Evolutionary conservation across 2,888 invertebrate species (phyloP), one percentile per base, ranked within the genome.

Genomic region (Bursaphelenchus okinawaensis): DNA sequence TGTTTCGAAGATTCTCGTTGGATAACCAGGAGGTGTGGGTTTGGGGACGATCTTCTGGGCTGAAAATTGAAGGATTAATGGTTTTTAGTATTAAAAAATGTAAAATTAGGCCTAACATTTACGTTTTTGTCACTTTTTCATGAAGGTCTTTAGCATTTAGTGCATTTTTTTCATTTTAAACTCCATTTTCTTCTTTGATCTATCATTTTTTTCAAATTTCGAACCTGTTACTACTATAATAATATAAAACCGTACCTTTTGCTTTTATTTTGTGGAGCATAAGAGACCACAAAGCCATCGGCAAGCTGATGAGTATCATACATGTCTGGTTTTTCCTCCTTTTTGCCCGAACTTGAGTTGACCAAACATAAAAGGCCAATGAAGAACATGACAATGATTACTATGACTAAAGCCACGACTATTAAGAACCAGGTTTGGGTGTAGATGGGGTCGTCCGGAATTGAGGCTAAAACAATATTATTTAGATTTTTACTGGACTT

Each of bases 381-480:
- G 31, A 67, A 67, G 12, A 62, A 7, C 22, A 67, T 52, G 19
- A 67, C 29, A 27, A 67, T 54, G 9, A 68, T 66, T 19, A 85
- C 71, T 0, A 84, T 84, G 19, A 78, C 72, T 29, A 85, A 78
- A 0, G 84, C 85, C 20, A 85, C 81, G 28, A 86, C 84, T n/a
- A 85, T 84, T 67, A 84, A 79, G 79, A 86, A 86, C 86, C 86
- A 86, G 83, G 84, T 84, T 70, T 85, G 80, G 50, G 83, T 81
- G 78, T 85, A 85, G 81, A 86, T 85, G 0, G 84, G 83, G 66
- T 82, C 79, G 52, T 75, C 74, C 2, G 78, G 78, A 16, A 80
- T 69, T 7, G 73, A 65, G 31, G 71, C 76, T 75, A 62, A 40
- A 67, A 62, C 4, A n/a, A n/a, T n/a, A n/a, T n/a, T n/a, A n/a